phyloP scores from a whole-genome alignment of 1,140 invertebrate genomes.

The Dryas iulia region DNA sequence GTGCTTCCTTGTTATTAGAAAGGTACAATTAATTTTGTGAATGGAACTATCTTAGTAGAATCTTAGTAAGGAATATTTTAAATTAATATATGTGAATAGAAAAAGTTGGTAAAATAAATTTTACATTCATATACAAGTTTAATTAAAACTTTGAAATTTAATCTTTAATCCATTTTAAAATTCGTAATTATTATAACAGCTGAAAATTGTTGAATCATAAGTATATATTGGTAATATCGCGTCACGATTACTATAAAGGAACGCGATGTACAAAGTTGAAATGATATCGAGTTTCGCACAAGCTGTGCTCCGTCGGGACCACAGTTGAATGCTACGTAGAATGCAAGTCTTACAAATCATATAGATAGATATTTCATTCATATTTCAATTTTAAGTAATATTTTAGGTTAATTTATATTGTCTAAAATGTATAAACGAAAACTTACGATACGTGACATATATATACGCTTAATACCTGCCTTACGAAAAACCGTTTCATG shows the following conservation, averaged over 20 bases:
- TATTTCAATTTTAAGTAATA: background rate
- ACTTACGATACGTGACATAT: too few relatives aligned
- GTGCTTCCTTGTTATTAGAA: conserved; percentile 66
- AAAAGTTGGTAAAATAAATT: too few relatives aligned
- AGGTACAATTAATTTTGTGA: background rate
- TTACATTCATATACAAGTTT: too few relatives aligned
- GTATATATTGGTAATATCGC: background rate
- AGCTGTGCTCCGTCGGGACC: conserved; percentile 41
- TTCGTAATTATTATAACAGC: too few relatives aligned
- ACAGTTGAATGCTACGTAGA: conserved; percentile 37
- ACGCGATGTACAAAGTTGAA: conserved; percentile 36
- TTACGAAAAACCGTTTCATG: too few relatives aligned
- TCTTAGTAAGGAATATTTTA: background rate
- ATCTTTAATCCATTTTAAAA: too few relatives aligned
- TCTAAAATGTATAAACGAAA: too few relatives aligned
- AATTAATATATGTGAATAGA: too few relatives aligned
- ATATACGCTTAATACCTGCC: background rate
- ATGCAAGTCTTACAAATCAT: background rate
- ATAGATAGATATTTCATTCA: background rate
- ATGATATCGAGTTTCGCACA: conserved; percentile 46
- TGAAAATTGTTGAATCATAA: background rate
- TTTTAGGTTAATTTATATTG: background rate
- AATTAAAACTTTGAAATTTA: too few relatives aligned
- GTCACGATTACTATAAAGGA: conserved; percentile 16
- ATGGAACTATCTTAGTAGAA: background rate